These are phyloP conservation scores for Metaphire vulgaris DNA, from an alignment of 1,140 invertebrate genomes.

Conservation along the genomic window DNA sequence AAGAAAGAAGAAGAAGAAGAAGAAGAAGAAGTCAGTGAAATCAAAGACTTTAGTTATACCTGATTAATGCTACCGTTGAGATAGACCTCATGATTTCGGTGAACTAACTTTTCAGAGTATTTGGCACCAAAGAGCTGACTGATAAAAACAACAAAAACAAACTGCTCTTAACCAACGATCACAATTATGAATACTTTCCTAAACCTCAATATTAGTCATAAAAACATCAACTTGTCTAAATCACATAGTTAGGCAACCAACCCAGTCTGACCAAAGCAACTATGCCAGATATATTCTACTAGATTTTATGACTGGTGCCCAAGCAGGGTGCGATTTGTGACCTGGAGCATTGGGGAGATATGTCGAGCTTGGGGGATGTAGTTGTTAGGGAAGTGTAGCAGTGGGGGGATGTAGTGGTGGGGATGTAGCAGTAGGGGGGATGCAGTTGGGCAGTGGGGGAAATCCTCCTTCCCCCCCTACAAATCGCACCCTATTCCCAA, in stretches of 20 bases:
- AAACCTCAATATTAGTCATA: too few relatives aligned
- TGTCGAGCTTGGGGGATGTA: too few relatives aligned
- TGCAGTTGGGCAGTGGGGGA: too few relatives aligned
- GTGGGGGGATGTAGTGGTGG: too few relatives aligned
- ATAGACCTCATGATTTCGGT: background rate
- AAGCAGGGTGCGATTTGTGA: too few relatives aligned
- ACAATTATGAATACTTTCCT: background rate
- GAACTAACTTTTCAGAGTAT: background rate
- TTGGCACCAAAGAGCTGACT: background rate
- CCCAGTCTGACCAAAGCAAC: background rate
- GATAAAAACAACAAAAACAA: background rate
- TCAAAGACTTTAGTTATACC: background rate
- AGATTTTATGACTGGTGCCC: background rate
- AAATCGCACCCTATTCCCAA: too few relatives aligned
- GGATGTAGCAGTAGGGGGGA: too few relatives aligned
- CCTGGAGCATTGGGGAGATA: too few relatives aligned
- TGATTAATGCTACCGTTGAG: background rate
- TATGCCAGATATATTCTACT: background rate
- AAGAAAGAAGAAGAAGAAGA: background rate
- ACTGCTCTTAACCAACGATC: background rate
- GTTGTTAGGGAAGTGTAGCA: too few relatives aligned
- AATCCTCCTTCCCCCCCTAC: too few relatives aligned
- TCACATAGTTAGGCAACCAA: background rate
- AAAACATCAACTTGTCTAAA: background rate
- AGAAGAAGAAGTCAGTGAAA: background rate